These are phyloP conservation scores for Campopleginae sp. DNA, from an alignment of 2,888 invertebrate genomes.

Conservation along the genomic window DNA sequence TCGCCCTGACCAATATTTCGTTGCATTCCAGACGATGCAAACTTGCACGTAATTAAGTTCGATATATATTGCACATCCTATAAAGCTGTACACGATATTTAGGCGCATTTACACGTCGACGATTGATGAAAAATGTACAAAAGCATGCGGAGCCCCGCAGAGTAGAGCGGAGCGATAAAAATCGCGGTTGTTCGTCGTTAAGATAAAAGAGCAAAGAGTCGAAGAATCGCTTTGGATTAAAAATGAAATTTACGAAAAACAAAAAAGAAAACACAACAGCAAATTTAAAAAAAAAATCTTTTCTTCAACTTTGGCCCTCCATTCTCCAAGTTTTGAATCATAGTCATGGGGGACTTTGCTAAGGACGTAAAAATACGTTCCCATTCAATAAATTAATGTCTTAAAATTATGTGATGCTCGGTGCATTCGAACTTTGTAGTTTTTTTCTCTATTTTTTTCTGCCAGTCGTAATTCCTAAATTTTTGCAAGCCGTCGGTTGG, in stretches of 20 bases:
- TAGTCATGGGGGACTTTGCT: conserved; percentile 47
- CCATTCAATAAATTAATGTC: conserved; percentile 65
- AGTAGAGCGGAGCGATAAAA: neutral
- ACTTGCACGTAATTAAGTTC: neutral
- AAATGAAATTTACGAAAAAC: neutral
- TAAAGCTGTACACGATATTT: conserved; percentile 53
- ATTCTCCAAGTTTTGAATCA: conserved; percentile 21
- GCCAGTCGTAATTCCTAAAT: conserved; percentile 40
- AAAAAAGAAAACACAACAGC: neutral
- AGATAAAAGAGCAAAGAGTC: neutral
- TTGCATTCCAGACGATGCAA: neutral
- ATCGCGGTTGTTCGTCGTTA: neutral
- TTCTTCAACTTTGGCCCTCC: conserved; percentile 16
- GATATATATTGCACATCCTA: conserved; percentile 46
- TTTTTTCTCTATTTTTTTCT: conserved; percentile 14
- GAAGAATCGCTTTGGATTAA: conserved; percentile 2
- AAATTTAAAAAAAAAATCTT: too few relatives aligned
- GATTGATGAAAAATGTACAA: conserved; percentile 37
- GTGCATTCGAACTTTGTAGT: conserved; percentile 37
- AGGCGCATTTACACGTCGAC: conserved; percentile 56
- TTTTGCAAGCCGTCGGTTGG: conserved; percentile 32
- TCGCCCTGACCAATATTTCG: too few relatives aligned
- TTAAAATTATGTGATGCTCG: conserved; percentile 58
- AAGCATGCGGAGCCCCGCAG: conserved; percentile 13
- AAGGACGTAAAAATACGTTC: conserved; percentile 47